Conservation (phyloP, 2,888 invertebrate species). For the Ommatoiulus sabulosus region DNA sequence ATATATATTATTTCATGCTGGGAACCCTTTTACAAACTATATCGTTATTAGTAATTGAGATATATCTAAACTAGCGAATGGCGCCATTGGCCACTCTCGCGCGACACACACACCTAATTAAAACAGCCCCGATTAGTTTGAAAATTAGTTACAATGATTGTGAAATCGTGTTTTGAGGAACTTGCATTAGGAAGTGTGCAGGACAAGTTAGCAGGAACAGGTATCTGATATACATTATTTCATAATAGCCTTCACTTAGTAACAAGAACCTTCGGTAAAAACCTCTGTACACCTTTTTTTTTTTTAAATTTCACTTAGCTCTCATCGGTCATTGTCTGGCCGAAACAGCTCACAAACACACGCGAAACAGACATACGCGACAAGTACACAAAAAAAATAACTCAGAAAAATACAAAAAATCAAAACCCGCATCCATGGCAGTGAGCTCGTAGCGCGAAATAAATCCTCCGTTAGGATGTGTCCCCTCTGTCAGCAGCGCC, state of each 20-base stretch:
- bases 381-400: slow-evolving; percentile 45
- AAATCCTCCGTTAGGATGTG: slow-evolving; percentile 6
- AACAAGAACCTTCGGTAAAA: slow-evolving; percentile 55
- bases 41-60: slow-evolving; percentile 53
- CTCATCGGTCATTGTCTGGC: slow-evolving; percentile 30
- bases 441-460: slow-evolving; percentile 56
- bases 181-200: slow-evolving; percentile 58
- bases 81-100: slow-evolving; percentile 32
- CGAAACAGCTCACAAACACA: slow-evolving; percentile 53
- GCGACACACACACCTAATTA: slow-evolving; percentile 39
- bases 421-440: slow-evolving; percentile 58
- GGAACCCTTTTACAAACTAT: slow-evolving; percentile 54
- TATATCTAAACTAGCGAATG: slow-evolving; percentile 54
- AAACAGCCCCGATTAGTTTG: slow-evolving; percentile 45
- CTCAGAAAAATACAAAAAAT: slow-evolving; percentile 54
- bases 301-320: not conserved
- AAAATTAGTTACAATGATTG: slow-evolving; percentile 57
- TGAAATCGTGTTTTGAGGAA: slow-evolving; percentile 57
- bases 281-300: slow-evolving; percentile 54
- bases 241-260: slow-evolving; percentile 54
- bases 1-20: slow-evolving; percentile 56
- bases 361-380: slow-evolving; percentile 15
- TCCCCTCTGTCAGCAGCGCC: not conserved
- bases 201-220: slow-evolving; percentile 55
- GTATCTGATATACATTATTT: slow-evolving; percentile 56